Evolutionary conservation across 2,797 vertebrate species (phyloP), one percentile per base, ranked within the genome.

Genomic region (Cuculus canorus): DNA sequence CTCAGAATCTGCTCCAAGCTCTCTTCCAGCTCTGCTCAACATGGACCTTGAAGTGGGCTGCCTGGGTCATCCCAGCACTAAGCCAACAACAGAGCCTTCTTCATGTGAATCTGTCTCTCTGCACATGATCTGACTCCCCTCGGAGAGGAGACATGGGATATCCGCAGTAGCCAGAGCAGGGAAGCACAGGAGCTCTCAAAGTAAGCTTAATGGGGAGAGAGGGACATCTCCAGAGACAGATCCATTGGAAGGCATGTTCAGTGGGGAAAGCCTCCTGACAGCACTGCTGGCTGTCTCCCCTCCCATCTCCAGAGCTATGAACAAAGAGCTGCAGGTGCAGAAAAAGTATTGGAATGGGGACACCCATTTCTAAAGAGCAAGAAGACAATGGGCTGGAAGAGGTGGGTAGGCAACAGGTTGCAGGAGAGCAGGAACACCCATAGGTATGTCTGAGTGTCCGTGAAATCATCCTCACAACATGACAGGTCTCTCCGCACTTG

Each of bases 391-490:
- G 32, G 5, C 22, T 72, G 41, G 45, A 32, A 72, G 32, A 83
- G 37, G 13, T 17, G 30, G 14, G 41, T 17, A 43, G 60, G 83
- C 37, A 82, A 53, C 1, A 50, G n/a, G 22, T 9, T 60, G 66
- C 32, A 90, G 45, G 45, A 90, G n/a, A 72, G 54, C 45, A 65
- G 28, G 32, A 45, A 65, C 33, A 21, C 27, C 32, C 3, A 0
- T 8, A 6, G 28, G 4, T 25, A 41, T 13, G 10, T 19, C 45
- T 17, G 28, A 19, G 11, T 47, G 30, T 37, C 59, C 45, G 9
- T 0, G 0, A 87, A 82, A 33, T 4, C 6, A 61, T 50, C 37
- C 47, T 88, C 43, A 59, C 32, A 33, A 39, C 0, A 0, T 10
- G 33, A 19, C 33, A 16, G 5, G 4, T 13, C 23, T 33, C 61